Evolutionary conservation across 2,888 invertebrate species (phyloP), one percentile per base, ranked within the genome.

Genomic region (Philereme transversata): DNA sequence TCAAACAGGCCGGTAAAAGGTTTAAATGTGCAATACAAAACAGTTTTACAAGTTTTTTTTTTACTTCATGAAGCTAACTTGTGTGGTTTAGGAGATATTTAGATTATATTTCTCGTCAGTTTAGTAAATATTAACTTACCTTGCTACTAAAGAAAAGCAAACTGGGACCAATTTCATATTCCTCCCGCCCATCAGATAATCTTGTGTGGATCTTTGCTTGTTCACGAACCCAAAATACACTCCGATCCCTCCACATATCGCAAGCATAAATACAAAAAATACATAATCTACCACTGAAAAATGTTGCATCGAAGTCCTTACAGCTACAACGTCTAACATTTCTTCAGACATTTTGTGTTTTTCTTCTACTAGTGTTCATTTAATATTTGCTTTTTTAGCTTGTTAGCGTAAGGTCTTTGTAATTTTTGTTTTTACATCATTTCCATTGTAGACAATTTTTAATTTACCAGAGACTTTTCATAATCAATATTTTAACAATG

Each of bases 61-160:
- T 22, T 22, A 22, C 22, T 22, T 22, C 22, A 22, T 22, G 3
- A 1, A 22, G 22, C 22, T 22, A 22, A 22, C 22, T 22, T 22
- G n/a, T n/a, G n/a, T n/a, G n/a, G n/a, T n/a, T n/a, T n/a, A n/a
- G n/a, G n/a, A n/a, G n/a, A n/a, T n/a, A n/a, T n/a, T 22, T 22
- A 22, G 22, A 22, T 22, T 22, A 22, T 22, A 22, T 22, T 22
- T 1, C 22, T 22, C 22, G 22, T 22, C 22, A 22, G 22, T 22
- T 3, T 22, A 22, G 22, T 22, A 22, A 22, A 22, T 10, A n/a
- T 8, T 5, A 47, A 67, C 79, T 82, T 88, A 95, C 95, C 95
- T 97, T 40, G 97, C 97, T 56, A 97, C 95, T 49, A 98, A 88
- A 0, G 97, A 97, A 84, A 97, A 93, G 40, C 96, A 94, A 38